Percentiles rank a stretch among this genome's conserved stretches.
phyloP scores from a whole-genome alignment of 2,113 vertebrate species.

The Podarcis raffonei region DNA sequence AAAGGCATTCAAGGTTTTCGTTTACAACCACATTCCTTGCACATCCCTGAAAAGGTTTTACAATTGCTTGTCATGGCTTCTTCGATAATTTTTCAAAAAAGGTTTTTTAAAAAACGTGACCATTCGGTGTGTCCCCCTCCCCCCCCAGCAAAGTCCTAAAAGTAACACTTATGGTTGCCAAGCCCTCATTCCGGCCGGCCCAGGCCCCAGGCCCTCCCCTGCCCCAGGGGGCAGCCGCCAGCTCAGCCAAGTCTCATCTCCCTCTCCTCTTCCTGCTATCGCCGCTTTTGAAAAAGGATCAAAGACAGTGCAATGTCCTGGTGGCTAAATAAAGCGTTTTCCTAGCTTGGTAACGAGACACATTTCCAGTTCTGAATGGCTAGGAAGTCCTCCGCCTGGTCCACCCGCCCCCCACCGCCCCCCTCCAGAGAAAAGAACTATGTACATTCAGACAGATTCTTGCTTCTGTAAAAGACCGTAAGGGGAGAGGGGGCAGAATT shows the following conservation, averaged over 20 bases:
- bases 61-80: constrained; percentile 72
- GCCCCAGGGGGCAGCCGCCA: not conserved
- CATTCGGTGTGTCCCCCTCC: fast-evolving
- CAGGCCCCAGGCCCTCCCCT: no score
- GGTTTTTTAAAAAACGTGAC: constrained; percentile 3
- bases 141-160: not conserved
- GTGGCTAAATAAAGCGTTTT: not conserved
- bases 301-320: constrained; percentile 5
- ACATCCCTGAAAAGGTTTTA: constrained; percentile 67
- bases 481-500: not conserved
- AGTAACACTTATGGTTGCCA: not conserved
- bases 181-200: not conserved
- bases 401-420: not conserved
- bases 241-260: fast-evolving
- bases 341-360: not conserved
- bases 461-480: not conserved
- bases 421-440: not conserved
- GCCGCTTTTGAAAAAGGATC: not conserved
- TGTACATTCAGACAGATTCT: constrained; percentile 3
- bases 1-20: constrained; percentile 65
- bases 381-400: not conserved
- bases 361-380: not conserved
- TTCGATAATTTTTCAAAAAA: constrained; percentile 47
- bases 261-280: constrained; percentile 17
- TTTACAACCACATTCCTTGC: constrained; percentile 40